Conservation (phyloP, 2,113 vertebrate species). For the Monarcha castaneiventris region DNA sequence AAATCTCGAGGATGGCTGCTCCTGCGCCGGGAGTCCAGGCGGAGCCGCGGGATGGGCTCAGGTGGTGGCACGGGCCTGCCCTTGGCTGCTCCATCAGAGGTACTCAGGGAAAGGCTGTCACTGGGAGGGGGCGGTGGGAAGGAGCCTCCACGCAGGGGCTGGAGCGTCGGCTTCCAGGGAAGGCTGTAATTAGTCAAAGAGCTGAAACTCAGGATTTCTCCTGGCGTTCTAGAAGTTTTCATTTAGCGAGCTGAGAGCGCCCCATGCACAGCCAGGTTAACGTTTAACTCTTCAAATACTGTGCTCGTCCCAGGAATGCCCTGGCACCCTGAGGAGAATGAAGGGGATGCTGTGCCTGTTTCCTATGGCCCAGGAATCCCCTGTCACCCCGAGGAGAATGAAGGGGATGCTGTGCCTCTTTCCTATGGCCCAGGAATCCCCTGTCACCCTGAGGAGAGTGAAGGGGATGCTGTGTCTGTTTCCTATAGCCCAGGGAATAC, state of each 20-base stretch:
- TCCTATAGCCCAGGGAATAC: background rate
- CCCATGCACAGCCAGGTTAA: background rate
- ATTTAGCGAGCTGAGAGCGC: background rate
- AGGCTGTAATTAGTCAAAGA: background rate
- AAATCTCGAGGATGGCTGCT: slow-evolving; percentile 53
- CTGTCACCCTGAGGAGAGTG: background rate
- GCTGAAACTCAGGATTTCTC: background rate
- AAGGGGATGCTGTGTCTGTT: background rate
- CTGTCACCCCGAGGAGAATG: background rate
- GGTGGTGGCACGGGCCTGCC: slow-evolving; percentile 56
- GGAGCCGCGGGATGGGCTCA: slow-evolving; percentile 72
- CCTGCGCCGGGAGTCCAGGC: slow-evolving; percentile 61
- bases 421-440: accelerated
- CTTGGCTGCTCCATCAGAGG: background rate
- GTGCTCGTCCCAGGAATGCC: accelerated
- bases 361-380: accelerated
- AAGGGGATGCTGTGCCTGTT: background rate
- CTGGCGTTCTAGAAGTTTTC: background rate
- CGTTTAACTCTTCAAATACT: background rate
- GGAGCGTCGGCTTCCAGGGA: background rate
- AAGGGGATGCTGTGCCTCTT: background rate
- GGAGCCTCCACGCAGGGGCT: background rate
- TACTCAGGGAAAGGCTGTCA: background rate
- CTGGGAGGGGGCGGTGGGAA: background rate
- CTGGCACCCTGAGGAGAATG: background rate